Evolutionary conservation across 2,113 vertebrate species (phyloP), one percentile per base, ranked within the genome.

Genomic region (Myrmophylax atrothorax): DNA sequence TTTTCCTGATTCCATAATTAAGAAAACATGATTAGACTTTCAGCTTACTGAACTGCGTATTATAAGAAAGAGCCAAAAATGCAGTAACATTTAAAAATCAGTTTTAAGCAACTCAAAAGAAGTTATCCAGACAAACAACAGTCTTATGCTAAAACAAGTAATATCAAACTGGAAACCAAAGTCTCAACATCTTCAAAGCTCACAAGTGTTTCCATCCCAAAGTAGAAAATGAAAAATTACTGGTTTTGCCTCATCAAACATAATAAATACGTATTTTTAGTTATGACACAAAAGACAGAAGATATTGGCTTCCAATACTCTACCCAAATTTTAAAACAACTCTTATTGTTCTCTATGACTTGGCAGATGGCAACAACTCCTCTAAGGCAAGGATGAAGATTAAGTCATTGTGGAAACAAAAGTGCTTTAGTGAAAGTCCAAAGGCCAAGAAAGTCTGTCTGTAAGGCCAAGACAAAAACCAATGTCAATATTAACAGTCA

Each of bases 311-410:
- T 78, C 47, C 49, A 74, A 20, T 26, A 58, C 11, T 53, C 29
- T 44, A 49, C 12, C 18, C 60, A 84, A 81, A 35, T 33, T 37
- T 35, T 78, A 47, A 18, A 86, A 53, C 38, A 74, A 72, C 19
- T 38, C 38, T 56, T 77, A 72, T 67, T 25, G n/a, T 40, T 56
- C 60, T 53, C 26, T 59, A 17, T 60, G 29, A 56, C 31, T 64
- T 20, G 31, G 22, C 33, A 93, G 76, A 86, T 73, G 67, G 29
- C 26, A 66, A 52, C 38, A 74, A 77, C 60, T 84, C 68, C 60
- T 81, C 3, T 63, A 94, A 93, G 89, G 91, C 93, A 90, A 84
- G 56, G 59, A 94, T 38, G 63, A 88, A 88, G 37, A 84, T 84
- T 52, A 89, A 95, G 91, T 46, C 73, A 78, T 77, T 31, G 22